phyloP scores from a whole-genome alignment of 2,888 invertebrate species.

The Drosophila mayaguana region DNA sequence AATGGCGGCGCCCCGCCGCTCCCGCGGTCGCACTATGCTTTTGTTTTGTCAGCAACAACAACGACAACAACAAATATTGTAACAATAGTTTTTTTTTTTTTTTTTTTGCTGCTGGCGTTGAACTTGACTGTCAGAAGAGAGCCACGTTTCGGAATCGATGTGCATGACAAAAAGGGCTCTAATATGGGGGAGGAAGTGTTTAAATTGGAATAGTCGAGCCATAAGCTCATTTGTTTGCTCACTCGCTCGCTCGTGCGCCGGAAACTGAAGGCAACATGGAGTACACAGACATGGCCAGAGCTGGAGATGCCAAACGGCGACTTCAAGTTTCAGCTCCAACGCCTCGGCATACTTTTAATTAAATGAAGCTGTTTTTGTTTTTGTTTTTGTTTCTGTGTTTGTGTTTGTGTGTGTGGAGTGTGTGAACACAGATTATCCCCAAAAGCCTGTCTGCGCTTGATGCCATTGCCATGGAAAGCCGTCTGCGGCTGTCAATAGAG shows the following conservation, averaged over 20 bases:
- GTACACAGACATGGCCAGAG: background rate
- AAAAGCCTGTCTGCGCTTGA: slow-evolving; percentile 18
- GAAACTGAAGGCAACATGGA: slow-evolving; percentile 70
- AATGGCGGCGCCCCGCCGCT: background rate
- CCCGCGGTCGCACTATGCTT: slow-evolving; percentile 28
- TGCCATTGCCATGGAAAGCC: slow-evolving; percentile 38
- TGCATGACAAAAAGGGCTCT: slow-evolving; percentile 76
- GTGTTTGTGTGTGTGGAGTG: slow-evolving; percentile 4
- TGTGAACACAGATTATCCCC: slow-evolving; percentile 37
- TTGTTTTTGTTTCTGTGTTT: too few relatives aligned
- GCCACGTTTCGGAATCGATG: slow-evolving; percentile 73
- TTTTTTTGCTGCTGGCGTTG: slow-evolving; percentile 73
- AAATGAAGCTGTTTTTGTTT: slow-evolving; percentile 36
- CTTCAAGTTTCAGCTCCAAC: slow-evolving; percentile 30
- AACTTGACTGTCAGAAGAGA: slow-evolving; percentile 72
- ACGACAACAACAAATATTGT: slow-evolving; percentile 34
- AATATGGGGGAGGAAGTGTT: slow-evolving; percentile 77
- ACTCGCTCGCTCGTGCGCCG: slow-evolving; percentile 48
- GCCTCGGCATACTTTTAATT: slow-evolving; percentile 61
- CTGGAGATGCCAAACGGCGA: slow-evolving; percentile 18
- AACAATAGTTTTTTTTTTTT: slow-evolving; percentile 63
- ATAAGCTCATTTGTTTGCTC: slow-evolving; percentile 66
- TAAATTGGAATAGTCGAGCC: slow-evolving; percentile 70
- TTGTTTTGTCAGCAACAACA: slow-evolving; percentile 61
- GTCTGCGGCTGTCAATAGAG: background rate